Evolutionary conservation across 2,113 vertebrate genomes (phyloP), one percentile per base, ranked within the genome.

Genomic region (Sceloporus undulatus): DNA sequence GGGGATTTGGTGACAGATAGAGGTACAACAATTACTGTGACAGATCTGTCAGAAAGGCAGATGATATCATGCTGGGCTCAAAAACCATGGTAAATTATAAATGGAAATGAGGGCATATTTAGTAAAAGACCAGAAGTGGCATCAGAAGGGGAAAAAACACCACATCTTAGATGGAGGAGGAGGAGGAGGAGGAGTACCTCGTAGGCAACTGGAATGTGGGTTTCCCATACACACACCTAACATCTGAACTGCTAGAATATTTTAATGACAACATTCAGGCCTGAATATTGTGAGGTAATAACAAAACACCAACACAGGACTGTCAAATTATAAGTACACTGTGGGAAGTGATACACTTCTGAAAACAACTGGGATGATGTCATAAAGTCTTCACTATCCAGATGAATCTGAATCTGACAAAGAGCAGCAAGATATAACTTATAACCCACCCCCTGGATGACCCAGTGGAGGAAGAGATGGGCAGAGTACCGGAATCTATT

Each of bases 1-100:
- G 74, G 75, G 54, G 75, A 88, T 89, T 29, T 91, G 88, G 87
- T 81, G 94, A 85, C 68, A 93, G 66, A 91, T 91, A 89, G 89
- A 91, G 91, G 90, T 75, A 91, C 92, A 89, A 92, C 52, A 93
- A 95, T 94, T 92, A 94, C 80, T 82, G 81, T 94, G 92, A 96
- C 89, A 93, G 89, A 95, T 91, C 83, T 95, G 82, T 94, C 94
- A 96, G 91, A 84, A 88, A 87, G 90, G 52, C 16, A 91, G 86
- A 92, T 91, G 90, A 19, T 13, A 14, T 85, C 92, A 92, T 9
- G 90, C 85, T 87, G 75, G 90, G 79, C 86, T 91, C 88, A 92
- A 92, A 93, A 86, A 92, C 70, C 91, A 93, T 82, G 81, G 90
- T 92, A 94, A 95, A 95, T 96, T 95, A 96, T 93, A 95, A 93